These are phyloP conservation scores for Callipepla squamata DNA, from an alignment of 2,113 vertebrate species.

Conservation along the genomic window DNA sequence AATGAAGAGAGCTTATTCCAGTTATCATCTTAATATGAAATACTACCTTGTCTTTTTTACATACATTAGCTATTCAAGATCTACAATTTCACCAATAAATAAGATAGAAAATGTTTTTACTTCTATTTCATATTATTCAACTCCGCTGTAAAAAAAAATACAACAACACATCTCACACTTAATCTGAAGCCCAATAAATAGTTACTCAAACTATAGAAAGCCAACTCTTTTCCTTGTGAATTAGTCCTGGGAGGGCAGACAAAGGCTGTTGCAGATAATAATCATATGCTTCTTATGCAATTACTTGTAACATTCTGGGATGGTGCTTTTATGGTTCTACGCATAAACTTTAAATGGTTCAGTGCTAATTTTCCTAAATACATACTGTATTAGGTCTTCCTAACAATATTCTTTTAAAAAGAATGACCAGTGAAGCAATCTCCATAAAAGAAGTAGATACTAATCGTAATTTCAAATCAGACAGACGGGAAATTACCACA, in stretches of 20 bases:
- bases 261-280: neutral
- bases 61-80: neutral
- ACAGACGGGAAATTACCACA: constrained; percentile 62
- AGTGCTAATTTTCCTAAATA: neutral
- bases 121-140: neutral
- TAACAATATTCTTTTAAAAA: neutral
- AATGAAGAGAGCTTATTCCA: neutral
- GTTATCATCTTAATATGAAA: constrained; percentile 14
- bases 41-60: neutral
- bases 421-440: constrained; percentile 7
- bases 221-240: neutral
- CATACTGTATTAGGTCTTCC: neutral
- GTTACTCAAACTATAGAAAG: neutral
- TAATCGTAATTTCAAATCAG: constrained; percentile 43
- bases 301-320: neutral
- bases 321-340: neutral
- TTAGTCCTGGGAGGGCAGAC: neutral
- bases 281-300: neutral
- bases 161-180: neutral
- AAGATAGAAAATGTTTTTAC: neutral
- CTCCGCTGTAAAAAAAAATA: neutral
- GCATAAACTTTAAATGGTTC: neutral
- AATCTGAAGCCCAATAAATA: neutral
- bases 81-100: neutral
- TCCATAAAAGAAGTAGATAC: neutral